Evolutionary conservation across 2,888 invertebrate genomes (phyloP), one percentile per base, ranked within the genome.

Genomic region (Hyposoter dolosus): DNA sequence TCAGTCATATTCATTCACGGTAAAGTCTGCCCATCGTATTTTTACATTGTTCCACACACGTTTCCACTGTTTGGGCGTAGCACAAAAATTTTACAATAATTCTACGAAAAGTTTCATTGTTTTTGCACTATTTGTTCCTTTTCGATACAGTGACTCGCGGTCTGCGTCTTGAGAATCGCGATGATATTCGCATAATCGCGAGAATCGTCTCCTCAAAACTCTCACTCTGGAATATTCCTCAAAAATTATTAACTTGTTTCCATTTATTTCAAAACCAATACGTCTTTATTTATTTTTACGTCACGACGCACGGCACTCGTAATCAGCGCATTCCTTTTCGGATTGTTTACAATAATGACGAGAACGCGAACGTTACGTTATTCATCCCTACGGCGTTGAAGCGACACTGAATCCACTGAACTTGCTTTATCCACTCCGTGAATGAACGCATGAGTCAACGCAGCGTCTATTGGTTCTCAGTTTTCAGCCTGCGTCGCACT

Each of bases 401-500:
- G 82, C 87, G 78, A 87, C 68, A 85, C 87, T 85, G 80, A 82
- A 53, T 75, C 15, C 47, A 78, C 75, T 17, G 53, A 60, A 53
- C 69, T 40, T 32, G 23, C 32, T 50, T 50, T 50, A 50, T 5
- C 23, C 50, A 9, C 56, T 66, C 56, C 71, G 65, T 77, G 79
- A 84, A 84, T 50, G 84, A 78, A 78, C 40, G 56, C 60, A 65
- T n/a, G 53, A 69, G 50, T 74, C 72, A 72, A 63, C 85, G 79
- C 53, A 68, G 83, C 77, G 81, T 81, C 86, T 75, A 75, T 82
- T 63, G 71, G 69, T 69, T 71, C 28, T 32, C 47, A 17, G 35
- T 45, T 56, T 84, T 71, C 71, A 56, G 65, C 50, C 77, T 77
- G 82, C 87, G 87, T 83, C 87, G 86, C 71, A 83, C 77, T 81